phyloP scores from a whole-genome alignment of 2,797 vertebrate genomes.

The Zenarchopterus dispar region DNA sequence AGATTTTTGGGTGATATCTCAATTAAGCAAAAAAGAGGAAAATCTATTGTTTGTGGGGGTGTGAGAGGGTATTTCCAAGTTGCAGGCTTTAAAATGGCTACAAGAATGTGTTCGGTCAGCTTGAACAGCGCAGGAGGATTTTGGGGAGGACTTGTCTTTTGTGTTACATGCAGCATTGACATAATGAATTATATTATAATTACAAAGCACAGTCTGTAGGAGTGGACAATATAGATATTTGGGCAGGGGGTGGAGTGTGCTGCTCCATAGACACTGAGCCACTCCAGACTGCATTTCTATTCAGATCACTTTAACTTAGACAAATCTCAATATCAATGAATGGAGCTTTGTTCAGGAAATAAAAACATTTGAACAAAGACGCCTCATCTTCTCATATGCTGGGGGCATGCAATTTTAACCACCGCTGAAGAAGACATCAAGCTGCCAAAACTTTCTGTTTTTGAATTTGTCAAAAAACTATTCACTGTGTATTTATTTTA shows the following conservation, averaged over 20 bases:
- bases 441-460: constrained; percentile 14
- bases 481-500: constrained; percentile 6
- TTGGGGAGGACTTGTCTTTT: constrained; percentile 83
- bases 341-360: constrained; percentile 75
- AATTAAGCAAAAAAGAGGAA: constrained; percentile 80
- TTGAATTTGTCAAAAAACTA: constrained; percentile 37
- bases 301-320: constrained; percentile 83
- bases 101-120: constrained; percentile 85
- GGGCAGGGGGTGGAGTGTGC: constrained; percentile 83
- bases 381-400: constrained; percentile 66
- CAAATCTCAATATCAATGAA: constrained; percentile 83
- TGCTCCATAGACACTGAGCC: constrained; percentile 79
- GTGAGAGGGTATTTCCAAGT: constrained; percentile 80
- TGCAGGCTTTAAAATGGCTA: constrained; percentile 75
- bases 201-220: constrained; percentile 87
- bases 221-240: constrained; percentile 87
- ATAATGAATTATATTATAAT: constrained; percentile 92
- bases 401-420: constrained; percentile 46
- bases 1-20: constrained; percentile 84
- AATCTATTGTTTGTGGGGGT: constrained; percentile 80
- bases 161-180: constrained; percentile 83
- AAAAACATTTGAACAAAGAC: constrained; percentile 79
- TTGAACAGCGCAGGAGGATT: constrained; percentile 82
- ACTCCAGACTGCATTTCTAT: constrained; percentile 82
- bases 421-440: constrained; percentile 24